Conservation (phyloP, 2,113 vertebrate genomes). For the Labeo catla region DNA sequence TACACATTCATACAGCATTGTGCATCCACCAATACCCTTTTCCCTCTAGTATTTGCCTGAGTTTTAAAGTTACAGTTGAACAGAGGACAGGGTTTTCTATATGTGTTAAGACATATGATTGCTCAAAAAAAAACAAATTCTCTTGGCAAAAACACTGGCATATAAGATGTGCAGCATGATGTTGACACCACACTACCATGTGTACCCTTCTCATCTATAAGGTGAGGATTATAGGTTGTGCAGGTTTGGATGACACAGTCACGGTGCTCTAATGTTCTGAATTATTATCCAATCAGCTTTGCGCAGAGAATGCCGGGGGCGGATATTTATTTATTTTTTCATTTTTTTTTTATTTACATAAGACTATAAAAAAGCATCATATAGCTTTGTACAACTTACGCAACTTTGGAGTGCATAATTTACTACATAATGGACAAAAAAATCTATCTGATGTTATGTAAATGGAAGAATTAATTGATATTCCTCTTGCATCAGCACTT, state of each 20-base stretch:
- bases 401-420: no score
- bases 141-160: not conserved
- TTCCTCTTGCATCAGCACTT: not conserved
- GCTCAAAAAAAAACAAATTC: not conserved
- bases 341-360: no score
- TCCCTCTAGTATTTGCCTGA: not conserved
- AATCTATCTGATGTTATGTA: not conserved
- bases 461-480: accelerated
- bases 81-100: not conserved
- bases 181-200: not conserved
- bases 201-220: not conserved
- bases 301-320: not conserved
- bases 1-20: not conserved
- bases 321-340: no score
- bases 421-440: no score
- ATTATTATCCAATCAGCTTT: not conserved
- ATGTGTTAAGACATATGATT: not conserved
- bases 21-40: not conserved
- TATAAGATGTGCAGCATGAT: not conserved
- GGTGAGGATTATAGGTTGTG: not conserved
- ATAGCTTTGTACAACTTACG: no score
- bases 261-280: not conserved
- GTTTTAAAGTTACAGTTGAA: not conserved
- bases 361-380: no score
- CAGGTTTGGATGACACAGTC: not conserved